Percentiles rank a stretch among this genome's conserved stretches.
Evolutionary conservation across 2,797 vertebrate species (phyloP).

Genomic region (Zalophus californianus): DNA sequence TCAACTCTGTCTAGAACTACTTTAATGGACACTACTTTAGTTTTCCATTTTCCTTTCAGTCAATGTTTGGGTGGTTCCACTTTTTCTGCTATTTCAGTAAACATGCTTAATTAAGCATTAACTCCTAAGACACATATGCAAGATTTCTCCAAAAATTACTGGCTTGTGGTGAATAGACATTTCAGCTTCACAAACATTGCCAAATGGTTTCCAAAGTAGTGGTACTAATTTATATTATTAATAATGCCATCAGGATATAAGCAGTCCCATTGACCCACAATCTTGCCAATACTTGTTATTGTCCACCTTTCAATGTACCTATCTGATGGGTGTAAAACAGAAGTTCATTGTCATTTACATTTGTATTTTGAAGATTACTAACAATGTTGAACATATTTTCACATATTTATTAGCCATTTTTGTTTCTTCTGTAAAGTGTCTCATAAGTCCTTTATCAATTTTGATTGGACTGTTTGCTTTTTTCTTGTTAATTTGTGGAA

Average conservation of each 20-base stretch:
- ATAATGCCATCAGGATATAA: background rate
- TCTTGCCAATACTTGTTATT: background rate
- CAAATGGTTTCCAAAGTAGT: background rate
- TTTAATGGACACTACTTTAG: background rate
- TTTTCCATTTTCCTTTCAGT: background rate
- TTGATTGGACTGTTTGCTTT: background rate
- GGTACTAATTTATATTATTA: background rate
- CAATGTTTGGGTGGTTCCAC: background rate
- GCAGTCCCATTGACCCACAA: background rate
- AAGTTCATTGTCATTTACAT: background rate
- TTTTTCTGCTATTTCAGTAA: background rate
- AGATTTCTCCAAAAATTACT: background rate
- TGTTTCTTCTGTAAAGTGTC: background rate
- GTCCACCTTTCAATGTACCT: background rate
- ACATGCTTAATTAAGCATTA: background rate
- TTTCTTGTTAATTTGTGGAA: background rate
- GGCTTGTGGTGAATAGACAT: background rate
- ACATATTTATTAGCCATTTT: background rate
- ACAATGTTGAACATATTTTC: background rate
- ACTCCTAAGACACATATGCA: background rate
- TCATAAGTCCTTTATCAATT: background rate
- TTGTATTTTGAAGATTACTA: background rate
- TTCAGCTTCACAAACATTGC: conserved; percentile 10
- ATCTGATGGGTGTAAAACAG: background rate
- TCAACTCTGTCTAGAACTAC: background rate